Evolutionary conservation across 2,888 invertebrate genomes (phyloP).

Genomic region (Amphipoea lucens): DNA sequence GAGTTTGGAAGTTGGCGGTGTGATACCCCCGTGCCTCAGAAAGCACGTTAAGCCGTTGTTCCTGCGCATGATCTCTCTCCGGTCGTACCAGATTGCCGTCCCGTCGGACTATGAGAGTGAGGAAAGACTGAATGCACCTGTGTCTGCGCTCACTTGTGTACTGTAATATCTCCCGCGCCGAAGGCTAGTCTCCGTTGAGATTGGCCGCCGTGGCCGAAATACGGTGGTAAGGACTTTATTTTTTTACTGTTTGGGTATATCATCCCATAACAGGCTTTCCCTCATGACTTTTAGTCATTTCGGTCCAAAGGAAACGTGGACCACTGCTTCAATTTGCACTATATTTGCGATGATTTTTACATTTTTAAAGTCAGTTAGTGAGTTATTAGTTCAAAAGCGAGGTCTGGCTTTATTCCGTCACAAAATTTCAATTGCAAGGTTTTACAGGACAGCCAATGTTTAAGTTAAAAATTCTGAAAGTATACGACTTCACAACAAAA

Average conservation of each 20-base stretch:
- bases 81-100: no score
- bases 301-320: background rate
- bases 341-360: background rate
- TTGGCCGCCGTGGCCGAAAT: no score
- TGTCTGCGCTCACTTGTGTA: no score
- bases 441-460: constrained; percentile 1
- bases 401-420: background rate
- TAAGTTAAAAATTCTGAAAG: constrained; percentile 30
- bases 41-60: no score
- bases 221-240: constrained; percentile 37
- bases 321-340: background rate
- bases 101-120: no score
- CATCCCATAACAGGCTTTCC: background rate
- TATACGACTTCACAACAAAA: constrained; percentile 53
- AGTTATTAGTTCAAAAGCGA: background rate
- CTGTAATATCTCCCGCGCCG: no score
- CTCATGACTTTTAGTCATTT: background rate
- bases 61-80: no score
- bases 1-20: no score
- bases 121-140: no score
- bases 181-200: no score
- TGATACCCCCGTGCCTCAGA: no score
- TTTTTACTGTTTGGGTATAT: constrained; percentile 8
- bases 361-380: no score
- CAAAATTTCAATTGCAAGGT: constrained; percentile 1